These are phyloP conservation scores for Atrina japonica DNA, from an alignment of 2,888 invertebrate genomes.

Conservation along the genomic window DNA sequence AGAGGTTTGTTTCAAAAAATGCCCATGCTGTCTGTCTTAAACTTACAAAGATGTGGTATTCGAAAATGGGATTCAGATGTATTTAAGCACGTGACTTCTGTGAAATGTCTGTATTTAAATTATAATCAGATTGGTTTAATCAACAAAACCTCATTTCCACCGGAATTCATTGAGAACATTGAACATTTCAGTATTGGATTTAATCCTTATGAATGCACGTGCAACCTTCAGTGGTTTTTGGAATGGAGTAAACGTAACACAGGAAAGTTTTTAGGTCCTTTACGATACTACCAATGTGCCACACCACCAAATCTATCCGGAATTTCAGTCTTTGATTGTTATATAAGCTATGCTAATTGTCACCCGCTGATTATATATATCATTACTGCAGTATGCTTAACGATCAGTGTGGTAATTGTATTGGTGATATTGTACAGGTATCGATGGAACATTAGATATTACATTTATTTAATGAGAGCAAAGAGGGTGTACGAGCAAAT, in stretches of 20 bases:
- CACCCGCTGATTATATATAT: conserved; percentile 14
- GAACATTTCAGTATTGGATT: conserved; percentile 82
- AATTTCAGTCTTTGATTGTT: background rate
- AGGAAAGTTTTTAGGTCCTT: conserved; percentile 6
- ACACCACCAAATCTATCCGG: conserved; percentile 2
- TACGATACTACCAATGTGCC: background rate
- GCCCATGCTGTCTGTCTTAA: conserved; percentile 8
- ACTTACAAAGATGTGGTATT: conserved; percentile 1
- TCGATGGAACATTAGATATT: conserved; percentile 84
- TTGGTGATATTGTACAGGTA: conserved; percentile 81
- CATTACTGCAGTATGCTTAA: background rate
- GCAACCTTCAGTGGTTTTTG: conserved; percentile 78
- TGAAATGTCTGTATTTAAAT: conserved; percentile 32
- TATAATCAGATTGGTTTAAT: conserved; percentile 40
- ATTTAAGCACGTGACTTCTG: conserved; percentile 14
- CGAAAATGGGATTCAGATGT: conserved; percentile 14
- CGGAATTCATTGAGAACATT: conserved; percentile 13
- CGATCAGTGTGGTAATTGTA: conserved; percentile 39
- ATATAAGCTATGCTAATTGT: conserved; percentile 6
- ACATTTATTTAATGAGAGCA: conserved; percentile 74
- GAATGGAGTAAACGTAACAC: conserved; percentile 37
- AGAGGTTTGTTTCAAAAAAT: conserved; percentile 20
- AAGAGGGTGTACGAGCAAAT: background rate
- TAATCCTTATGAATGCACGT: conserved; percentile 85
- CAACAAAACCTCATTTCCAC: conserved; percentile 34